These are phyloP conservation scores for Eulimnadia texana DNA, from an alignment of 1,140 invertebrate genomes.

Conservation along the genomic window DNA sequence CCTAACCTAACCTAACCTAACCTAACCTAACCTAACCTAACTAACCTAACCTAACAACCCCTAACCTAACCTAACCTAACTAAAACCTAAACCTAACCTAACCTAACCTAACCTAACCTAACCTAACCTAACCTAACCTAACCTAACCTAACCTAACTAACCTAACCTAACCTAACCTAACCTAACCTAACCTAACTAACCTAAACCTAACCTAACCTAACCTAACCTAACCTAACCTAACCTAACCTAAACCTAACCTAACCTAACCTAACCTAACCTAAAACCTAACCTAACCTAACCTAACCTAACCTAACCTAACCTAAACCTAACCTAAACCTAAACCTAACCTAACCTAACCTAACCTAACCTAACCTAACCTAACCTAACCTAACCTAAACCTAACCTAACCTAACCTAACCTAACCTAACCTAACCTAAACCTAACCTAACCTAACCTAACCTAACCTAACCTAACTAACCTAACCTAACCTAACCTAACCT, in stretches of 20 bases:
- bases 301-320: conserved; percentile 22
- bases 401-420: conserved; percentile 25
- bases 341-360: conserved; percentile 24
- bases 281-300: too few species aligned
- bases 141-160: conserved; percentile 20
- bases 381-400: too few species aligned
- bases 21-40: conserved; percentile 27
- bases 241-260: conserved; percentile 20
- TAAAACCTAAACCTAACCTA: conserved; percentile 19
- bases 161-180: conserved; percentile 22
- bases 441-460: too few species aligned
- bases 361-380: conserved; percentile 24
- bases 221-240: conserved; percentile 19
- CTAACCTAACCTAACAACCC: conserved; percentile 26
- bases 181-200: conserved; percentile 20
- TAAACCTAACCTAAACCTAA: conserved; percentile 23
- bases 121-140: conserved; percentile 20
- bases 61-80: too few species aligned
- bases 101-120: conserved; percentile 20
- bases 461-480: conserved; percentile 24
- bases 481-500: conserved; percentile 26
- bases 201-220: conserved; percentile 18
- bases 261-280: too few species aligned
- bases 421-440: conserved; percentile 22
- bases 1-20: conserved; percentile 26